Percentiles rank a stretch among this genome's conserved stretches.
Evolutionary conservation across 2,113 vertebrate genomes (phyloP).

Genomic region (Felis catus): F.catus_Fca126_mat1.0 CM031423.1:15382501-15383000

Average conservation of each 20-base stretch:
- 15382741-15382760: not conserved
- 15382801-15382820: not conserved
- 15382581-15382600: not conserved
- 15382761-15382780: not conserved
- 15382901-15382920: not conserved
- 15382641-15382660: not conserved
- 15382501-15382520: not conserved
- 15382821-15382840: not conserved
- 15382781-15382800: not conserved
- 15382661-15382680: not conserved
- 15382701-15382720: not conserved
- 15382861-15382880: not conserved
- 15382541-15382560: not conserved
- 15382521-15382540: not conserved
- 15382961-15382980: not conserved
- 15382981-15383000: constrained; percentile 36
- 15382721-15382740: not conserved
- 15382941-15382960: not conserved
- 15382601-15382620: not conserved
- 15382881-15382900: constrained; percentile 18
- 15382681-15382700: constrained; percentile 31
- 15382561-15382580: not conserved
- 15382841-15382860: not conserved
- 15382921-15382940: not conserved
- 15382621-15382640: not conserved